Conservation (phyloP, 2,888 invertebrate genomes). For the Notocelia uddmanniana region DNA sequence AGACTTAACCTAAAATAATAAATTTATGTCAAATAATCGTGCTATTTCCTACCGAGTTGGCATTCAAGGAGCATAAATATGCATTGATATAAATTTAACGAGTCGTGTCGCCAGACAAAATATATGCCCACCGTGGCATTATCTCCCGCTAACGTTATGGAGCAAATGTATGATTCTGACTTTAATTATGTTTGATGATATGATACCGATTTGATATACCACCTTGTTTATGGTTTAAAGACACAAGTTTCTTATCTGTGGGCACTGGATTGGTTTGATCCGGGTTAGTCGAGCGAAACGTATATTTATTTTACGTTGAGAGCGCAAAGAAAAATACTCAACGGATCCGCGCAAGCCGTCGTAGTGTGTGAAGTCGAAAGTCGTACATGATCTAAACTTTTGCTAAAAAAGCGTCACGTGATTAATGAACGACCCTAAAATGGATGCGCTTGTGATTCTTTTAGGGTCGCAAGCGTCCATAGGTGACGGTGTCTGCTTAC, state of each 20-base stretch:
- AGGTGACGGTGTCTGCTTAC: no score
- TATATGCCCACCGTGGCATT: background rate
- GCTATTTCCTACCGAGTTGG: background rate
- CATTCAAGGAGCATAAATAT: slow-evolving; percentile 4
- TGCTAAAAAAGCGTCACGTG: no score
- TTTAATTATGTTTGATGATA: slow-evolving; percentile 1
- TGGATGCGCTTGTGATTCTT: no score
- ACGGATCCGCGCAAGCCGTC: no score
- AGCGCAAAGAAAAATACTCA: no score
- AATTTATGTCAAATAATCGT: background rate
- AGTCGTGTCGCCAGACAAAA: background rate
- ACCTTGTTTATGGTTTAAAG: background rate
- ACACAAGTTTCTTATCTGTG: background rate
- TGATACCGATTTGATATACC: background rate
- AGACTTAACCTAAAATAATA: background rate
- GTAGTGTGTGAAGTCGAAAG: no score
- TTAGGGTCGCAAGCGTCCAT: no score
- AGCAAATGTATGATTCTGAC: background rate
- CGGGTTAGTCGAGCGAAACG: no score
- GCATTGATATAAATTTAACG: slow-evolving; percentile 5
- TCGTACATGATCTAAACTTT: no score
- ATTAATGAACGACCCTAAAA: no score
- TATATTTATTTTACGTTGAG: no score
- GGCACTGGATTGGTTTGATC: no score
- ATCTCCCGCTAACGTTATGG: background rate